Evolutionary conservation across 2,797 vertebrate genomes (phyloP).

Genomic region (Coregonus ussuriensis): DNA sequence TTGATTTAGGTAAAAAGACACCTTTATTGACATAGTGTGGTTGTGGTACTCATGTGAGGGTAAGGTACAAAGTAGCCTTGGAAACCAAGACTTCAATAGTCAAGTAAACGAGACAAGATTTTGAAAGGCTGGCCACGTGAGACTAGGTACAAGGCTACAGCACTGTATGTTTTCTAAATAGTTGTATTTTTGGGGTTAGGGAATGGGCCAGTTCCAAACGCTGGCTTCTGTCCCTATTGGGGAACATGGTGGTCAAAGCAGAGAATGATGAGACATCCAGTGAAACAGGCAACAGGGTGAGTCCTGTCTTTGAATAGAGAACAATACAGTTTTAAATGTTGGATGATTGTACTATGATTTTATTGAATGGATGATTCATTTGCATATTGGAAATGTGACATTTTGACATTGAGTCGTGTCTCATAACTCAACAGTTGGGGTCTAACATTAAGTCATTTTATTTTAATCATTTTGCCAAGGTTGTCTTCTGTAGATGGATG

Average conservation of each 20-base stretch:
- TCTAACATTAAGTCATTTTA: not conserved
- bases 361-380: not conserved
- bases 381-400: not conserved
- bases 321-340: not conserved
- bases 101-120: not conserved
- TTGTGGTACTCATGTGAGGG: too few species aligned
- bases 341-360: not conserved
- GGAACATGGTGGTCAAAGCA: constrained; percentile 8
- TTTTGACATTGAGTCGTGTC: not conserved
- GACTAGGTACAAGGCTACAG: not conserved
- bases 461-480: not conserved
- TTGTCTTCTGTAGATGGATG: not conserved
- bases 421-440: not conserved
- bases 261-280: not conserved
- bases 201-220: constrained; percentile 6
- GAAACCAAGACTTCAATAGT: not conserved
- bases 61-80: not conserved
- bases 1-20: too few species aligned
- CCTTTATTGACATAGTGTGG: too few species aligned
- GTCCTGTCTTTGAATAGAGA: not conserved
- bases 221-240: constrained; percentile 12
- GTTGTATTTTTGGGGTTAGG: not conserved
- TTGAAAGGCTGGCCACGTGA: too few species aligned
- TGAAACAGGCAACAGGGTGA: not conserved
- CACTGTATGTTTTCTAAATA: not conserved